These are phyloP conservation scores for Acrocyrtus sp. DNA, from an alignment of 2,888 invertebrate genomes.

Conservation along the genomic window DNA sequence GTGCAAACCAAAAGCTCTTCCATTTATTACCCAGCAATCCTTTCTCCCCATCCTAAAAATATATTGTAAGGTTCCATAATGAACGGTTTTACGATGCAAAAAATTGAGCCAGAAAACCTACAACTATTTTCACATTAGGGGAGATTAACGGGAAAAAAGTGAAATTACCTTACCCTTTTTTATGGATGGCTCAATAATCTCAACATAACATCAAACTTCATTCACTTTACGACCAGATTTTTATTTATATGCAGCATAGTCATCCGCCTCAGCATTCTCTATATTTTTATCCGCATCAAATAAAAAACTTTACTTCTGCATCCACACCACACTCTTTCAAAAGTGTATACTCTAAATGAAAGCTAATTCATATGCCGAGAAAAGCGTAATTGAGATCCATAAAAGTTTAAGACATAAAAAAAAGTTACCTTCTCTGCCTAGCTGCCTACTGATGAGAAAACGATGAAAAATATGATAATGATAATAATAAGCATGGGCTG, in stretches of 20 bases:
- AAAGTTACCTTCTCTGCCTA: conserved; percentile 11
- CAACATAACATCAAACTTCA: conserved; percentile 49
- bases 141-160: conserved; percentile 49
- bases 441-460: too few relatives aligned
- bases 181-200: conserved; percentile 52
- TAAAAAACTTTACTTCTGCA: too few relatives aligned
- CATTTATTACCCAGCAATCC: too few relatives aligned
- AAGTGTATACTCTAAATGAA: conserved; percentile 12
- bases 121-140: conserved; percentile 50
- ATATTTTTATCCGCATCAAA: too few relatives aligned
- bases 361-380: conserved; percentile 39
- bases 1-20: too few relatives aligned
- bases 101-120: too few relatives aligned
- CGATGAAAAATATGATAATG: not conserved
- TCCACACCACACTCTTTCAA: not conserved
- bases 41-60: too few relatives aligned
- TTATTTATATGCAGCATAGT: too few relatives aligned
- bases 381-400: conserved; percentile 41
- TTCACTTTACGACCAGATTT: conserved; percentile 43
- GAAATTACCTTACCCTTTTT: conserved; percentile 51
- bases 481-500: not conserved
- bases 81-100: too few relatives aligned
- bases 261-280: too few relatives aligned
- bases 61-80: too few relatives aligned
- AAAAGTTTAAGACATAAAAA: conserved; percentile 48